Evolutionary conservation across 2,888 invertebrate species (phyloP).

Genomic region (Sepiola atlantica): DNA sequence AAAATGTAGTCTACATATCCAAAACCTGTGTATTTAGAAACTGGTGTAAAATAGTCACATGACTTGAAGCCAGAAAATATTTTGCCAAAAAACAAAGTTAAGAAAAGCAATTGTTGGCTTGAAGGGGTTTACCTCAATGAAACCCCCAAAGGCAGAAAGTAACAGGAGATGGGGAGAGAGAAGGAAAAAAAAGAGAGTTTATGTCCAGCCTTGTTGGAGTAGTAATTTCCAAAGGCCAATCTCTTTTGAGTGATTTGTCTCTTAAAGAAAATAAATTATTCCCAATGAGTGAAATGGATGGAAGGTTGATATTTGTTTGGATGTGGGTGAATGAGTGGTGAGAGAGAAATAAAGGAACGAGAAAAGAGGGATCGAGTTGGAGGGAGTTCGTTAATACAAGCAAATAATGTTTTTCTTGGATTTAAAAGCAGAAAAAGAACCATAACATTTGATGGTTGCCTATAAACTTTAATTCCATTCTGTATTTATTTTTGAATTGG

Average conservation of each 20-base stretch:
- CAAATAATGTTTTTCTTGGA: too few relatives aligned
- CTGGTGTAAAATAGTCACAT: neutral
- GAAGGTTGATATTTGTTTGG: too few relatives aligned
- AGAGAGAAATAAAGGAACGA: neutral
- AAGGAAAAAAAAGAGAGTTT: too few relatives aligned
- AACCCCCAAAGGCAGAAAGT: neutral
- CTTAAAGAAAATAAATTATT: constrained; percentile 32
- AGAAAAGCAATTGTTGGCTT: neutral
- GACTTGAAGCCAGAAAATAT: neutral
- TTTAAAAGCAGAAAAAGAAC: too few relatives aligned
- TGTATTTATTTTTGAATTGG: too few relatives aligned
- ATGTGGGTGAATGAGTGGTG: too few relatives aligned
- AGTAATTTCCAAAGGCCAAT: neutral
- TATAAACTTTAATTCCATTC: too few relatives aligned
- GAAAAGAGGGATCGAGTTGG: neutral
- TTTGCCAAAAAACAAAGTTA: neutral
- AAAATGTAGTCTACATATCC: neutral
- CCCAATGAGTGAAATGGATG: neutral
- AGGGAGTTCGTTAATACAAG: too few relatives aligned
- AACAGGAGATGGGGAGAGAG: neutral
- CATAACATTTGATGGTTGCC: too few relatives aligned
- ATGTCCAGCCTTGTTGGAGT: neutral
- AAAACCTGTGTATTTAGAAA: neutral
- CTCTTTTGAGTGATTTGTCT: neutral
- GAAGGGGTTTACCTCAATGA: neutral